Conservation (phyloP, 2,113 vertebrate species). For the Tinamus guttatus region DNA sequence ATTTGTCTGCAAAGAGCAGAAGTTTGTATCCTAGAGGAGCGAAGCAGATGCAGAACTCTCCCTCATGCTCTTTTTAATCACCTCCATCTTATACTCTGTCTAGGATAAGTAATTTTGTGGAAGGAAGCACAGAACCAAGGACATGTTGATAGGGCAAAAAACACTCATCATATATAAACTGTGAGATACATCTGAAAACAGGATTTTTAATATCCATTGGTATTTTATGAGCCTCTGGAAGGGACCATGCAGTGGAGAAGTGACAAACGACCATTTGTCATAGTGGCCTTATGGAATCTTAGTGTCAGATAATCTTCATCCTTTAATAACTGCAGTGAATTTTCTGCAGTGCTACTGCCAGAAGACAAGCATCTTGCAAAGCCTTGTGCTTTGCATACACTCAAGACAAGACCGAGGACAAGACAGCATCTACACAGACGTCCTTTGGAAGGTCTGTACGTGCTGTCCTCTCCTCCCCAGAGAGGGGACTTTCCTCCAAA, state of each 20-base stretch:
- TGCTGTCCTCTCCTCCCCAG: neutral
- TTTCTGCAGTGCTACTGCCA: neutral
- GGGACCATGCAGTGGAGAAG: neutral
- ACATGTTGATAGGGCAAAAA: neutral
- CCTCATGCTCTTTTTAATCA: neutral
- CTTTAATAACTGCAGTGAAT: neutral
- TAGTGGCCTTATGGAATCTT: neutral
- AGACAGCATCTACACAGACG: fast-evolving
- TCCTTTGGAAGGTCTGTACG: fast-evolving
- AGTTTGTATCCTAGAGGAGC: neutral
- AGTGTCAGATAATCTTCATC: neutral
- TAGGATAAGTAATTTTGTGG: neutral
- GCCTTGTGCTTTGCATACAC: fast-evolving
- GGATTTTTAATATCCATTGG: neutral
- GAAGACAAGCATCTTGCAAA: fast-evolving
- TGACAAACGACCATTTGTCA: neutral
- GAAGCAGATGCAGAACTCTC: neutral
- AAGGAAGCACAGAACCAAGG: neutral
- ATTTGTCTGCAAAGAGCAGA: neutral
- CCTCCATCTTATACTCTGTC: fast-evolving
- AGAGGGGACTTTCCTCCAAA: neutral
- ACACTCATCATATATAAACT: neutral
- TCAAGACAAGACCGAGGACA: neutral
- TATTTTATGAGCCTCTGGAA: neutral
- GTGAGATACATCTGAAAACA: neutral